Evolutionary conservation across 2,888 invertebrate genomes (phyloP).

Genomic region (Oxycera nigricornis): DNA sequence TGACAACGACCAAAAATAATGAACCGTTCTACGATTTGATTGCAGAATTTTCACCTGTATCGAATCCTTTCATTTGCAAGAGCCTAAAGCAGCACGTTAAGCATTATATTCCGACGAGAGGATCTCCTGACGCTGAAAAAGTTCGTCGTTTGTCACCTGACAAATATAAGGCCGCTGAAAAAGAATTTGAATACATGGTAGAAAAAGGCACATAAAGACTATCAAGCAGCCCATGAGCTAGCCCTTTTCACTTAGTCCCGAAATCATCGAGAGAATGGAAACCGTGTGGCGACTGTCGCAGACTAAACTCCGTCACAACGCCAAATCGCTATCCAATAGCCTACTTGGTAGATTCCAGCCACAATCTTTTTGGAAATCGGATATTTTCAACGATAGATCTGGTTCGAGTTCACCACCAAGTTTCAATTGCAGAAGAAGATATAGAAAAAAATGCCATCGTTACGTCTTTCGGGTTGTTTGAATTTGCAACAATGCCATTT

Average conservation of each 20-base stretch:
- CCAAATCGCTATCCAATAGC: background rate
- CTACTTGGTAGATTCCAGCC: background rate
- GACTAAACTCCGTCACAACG: conserved; percentile 48
- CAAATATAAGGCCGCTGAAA: background rate
- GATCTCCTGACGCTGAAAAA: background rate
- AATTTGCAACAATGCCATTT: conserved; percentile 54
- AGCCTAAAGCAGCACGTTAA: too few species aligned
- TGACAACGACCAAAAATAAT: too few species aligned
- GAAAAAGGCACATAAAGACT: conserved; percentile 56
- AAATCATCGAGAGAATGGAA: conserved; percentile 51
- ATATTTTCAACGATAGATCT: conserved; percentile 53
- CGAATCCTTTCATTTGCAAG: too few species aligned
- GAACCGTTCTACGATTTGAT: too few species aligned
- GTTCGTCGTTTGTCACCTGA: background rate
- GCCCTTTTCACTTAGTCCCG: conserved; percentile 54
- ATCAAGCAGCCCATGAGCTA: conserved; percentile 57
- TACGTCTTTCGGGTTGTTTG: conserved; percentile 54
- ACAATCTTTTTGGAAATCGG: conserved; percentile 49
- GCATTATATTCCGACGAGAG: background rate
- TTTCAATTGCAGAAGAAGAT: conserved; percentile 51
- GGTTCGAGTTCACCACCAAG: conserved; percentile 52
- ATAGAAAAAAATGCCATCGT: conserved; percentile 53
- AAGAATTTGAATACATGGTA: background rate
- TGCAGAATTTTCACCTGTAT: too few species aligned
- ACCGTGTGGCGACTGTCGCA: conserved; percentile 54